Evolutionary conservation across 30 jellyfish, hydroid and myxozoan species (phyloP), one percentile per base, ranked within the genome.

Genomic region (Catostylus mosaicus): DNA sequence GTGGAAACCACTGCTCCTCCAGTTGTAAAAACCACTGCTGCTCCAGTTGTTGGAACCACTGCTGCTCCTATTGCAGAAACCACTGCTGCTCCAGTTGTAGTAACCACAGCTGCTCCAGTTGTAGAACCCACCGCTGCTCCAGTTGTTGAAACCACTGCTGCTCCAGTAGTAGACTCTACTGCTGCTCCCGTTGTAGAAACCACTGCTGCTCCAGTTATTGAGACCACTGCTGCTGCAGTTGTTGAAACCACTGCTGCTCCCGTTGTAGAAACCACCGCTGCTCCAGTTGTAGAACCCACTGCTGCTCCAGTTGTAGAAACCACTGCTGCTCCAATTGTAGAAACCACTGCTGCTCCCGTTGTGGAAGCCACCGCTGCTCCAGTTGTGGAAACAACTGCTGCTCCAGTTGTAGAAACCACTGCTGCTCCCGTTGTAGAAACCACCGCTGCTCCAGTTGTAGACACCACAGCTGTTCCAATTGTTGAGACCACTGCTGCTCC

Each of bases 81-180:
- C 24, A 50, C 70, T 2, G 82, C 86, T 24, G 54, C 86, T 20
- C 73, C 30, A 33, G 50, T 74, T 48, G 30, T 46, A 26, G 81
- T 26, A 68, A 68, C 81, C 5, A 68, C 81, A 20, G 81, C 62
- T 2, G 63, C 54, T 4, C 64, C 81, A 20, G 85, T 3, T 33
- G 22, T 59, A n/a, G 86, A 74, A 9, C 30, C 82, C 11, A 38
- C 89, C 0, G 69, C 79, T 62, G 90, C 81, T 19, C 75, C 81
- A 36, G 67, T 70, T 52, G 81, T 16, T 9, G 75, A 80, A 46
- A 67, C 73, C 3, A 50, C 77, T 18, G 60, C 90, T 33, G 82
- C 82, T 20, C 59, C 79, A 52, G 83, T 78, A 14, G 73, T 11
- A 19, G 1, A 0, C 18, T 16, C 50, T 26, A 48, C 38, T 7